These are phyloP conservation scores for Atopsyche davidsoni DNA, from an alignment of 1,140 invertebrate species.

Conservation along the genomic window DNA sequence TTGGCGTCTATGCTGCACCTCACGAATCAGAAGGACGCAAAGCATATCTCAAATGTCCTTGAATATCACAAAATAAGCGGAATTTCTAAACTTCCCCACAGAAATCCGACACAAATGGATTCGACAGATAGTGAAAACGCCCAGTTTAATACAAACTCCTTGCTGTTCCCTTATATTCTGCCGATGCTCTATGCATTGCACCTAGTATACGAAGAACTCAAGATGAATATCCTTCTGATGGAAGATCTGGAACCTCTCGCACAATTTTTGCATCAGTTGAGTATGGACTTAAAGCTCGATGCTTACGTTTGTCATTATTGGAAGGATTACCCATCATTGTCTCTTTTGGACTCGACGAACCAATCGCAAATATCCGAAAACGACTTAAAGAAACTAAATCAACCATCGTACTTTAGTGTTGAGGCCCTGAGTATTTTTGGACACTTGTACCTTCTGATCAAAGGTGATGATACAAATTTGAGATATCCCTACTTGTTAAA, in stretches of 20 bases:
- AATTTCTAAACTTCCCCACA: slow-evolving; percentile 8
- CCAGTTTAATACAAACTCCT: slow-evolving; percentile 56
- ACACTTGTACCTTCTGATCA: slow-evolving; percentile 61
- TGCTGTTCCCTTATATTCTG: slow-evolving; percentile 69
- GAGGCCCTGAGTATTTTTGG: slow-evolving; percentile 66
- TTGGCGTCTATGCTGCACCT: slow-evolving; percentile 39
- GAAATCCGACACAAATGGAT: slow-evolving; percentile 19
- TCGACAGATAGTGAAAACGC: slow-evolving; percentile 27
- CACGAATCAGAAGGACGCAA: slow-evolving; percentile 17
- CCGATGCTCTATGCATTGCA: slow-evolving; percentile 77
- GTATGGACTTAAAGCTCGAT: slow-evolving; percentile 67
- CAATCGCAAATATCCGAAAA: slow-evolving; percentile 47
- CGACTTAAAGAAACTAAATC: slow-evolving; percentile 55
- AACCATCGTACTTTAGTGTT: slow-evolving; percentile 55
- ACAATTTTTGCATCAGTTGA: slow-evolving; percentile 69
- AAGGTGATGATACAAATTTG: slow-evolving; percentile 38
- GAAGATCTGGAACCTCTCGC: slow-evolving; percentile 65
- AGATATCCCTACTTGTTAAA: slow-evolving; percentile 65
- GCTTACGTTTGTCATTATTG: slow-evolving; percentile 78
- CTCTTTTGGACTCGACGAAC: slow-evolving; percentile 38
- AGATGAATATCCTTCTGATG: slow-evolving; percentile 67
- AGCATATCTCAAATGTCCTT: slow-evolving; percentile 8
- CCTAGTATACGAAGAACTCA: slow-evolving; percentile 86
- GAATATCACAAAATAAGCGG: slow-evolving; percentile 19
- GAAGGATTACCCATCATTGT: slow-evolving; percentile 72